Conservation (phyloP, 1,140 invertebrate species). For the Diabrotica virgifera region DNA sequence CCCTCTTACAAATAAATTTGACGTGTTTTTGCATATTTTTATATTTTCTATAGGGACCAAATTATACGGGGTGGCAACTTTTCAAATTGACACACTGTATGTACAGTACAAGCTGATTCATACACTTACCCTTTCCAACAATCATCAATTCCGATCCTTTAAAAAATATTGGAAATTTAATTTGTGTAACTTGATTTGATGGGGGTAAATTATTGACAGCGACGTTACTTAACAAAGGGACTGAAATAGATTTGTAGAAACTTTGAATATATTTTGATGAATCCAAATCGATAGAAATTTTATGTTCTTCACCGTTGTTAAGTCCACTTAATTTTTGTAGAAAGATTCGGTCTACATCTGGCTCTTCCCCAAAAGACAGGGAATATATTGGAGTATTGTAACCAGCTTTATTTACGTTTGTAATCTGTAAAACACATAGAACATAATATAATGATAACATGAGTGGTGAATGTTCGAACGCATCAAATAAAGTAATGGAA, state of each 20-base stretch:
- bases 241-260: slow-evolving; percentile 68
- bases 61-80: too few relatives aligned
- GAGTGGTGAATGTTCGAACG: too few relatives aligned
- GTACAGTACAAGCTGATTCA: too few relatives aligned
- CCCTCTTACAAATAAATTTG: too few relatives aligned
- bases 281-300: slow-evolving; percentile 69
- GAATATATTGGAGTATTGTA: slow-evolving; percentile 55
- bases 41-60: too few relatives aligned
- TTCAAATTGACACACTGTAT: too few relatives aligned
- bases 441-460: too few relatives aligned
- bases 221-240: slow-evolving; percentile 63
- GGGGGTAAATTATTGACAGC: slow-evolving; percentile 59
- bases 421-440: neutral
- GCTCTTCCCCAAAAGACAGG: slow-evolving; percentile 66
- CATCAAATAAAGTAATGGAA: too few relatives aligned
- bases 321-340: slow-evolving; percentile 60
- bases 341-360: slow-evolving; percentile 57
- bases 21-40: too few relatives aligned
- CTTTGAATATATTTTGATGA: slow-evolving; percentile 63
- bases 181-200: slow-evolving; percentile 52
- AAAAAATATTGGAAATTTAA: slow-evolving; percentile 55
- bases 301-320: slow-evolving; percentile 64
- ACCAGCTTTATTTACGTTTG: neutral
- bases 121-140: slow-evolving; percentile 47
- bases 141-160: slow-evolving; percentile 58